These are phyloP conservation scores for Philereme transversata DNA, from an alignment of 2,888 invertebrate genomes.

Conservation along the genomic window DNA sequence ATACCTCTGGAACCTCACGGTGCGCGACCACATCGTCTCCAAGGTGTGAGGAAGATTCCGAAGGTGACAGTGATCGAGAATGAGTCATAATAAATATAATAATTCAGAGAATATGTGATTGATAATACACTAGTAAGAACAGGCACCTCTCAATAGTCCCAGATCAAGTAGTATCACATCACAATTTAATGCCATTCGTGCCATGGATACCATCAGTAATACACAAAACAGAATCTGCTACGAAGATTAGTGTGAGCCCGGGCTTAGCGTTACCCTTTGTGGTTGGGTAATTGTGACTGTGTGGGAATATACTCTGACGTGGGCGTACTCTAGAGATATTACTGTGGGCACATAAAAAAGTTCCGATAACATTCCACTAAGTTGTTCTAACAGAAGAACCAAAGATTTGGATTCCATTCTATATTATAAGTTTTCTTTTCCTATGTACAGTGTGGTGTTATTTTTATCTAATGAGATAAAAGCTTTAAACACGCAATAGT, in stretches of 20 bases:
- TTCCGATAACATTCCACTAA: too few relatives aligned
- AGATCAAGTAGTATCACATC: conserved; percentile 3
- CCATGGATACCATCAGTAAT: conserved; percentile 22
- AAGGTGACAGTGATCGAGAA: too few relatives aligned
- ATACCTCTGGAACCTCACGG: too few relatives aligned
- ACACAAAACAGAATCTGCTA: conserved; percentile 44
- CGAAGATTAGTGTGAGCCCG: conserved; percentile 56
- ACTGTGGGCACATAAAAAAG: not conserved
- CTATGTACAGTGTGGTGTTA: too few relatives aligned
- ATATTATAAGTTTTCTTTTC: too few relatives aligned
- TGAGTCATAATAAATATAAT: too few relatives aligned
- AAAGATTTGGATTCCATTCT: too few relatives aligned
- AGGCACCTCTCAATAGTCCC: not conserved
- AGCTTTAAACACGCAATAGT: too few relatives aligned
- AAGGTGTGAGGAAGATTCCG: too few relatives aligned
- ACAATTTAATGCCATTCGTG: not conserved
- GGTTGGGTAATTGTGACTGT: conserved; percentile 47
- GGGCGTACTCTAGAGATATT: conserved; percentile 21
- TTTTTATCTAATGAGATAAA: too few relatives aligned
- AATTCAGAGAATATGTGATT: not conserved
- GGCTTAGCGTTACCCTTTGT: conserved; percentile 43
- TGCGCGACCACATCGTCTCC: too few relatives aligned
- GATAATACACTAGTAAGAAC: not conserved
- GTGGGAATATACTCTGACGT: conserved; percentile 47
- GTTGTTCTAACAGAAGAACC: too few relatives aligned